These are phyloP conservation scores for Drosophila gunungcola DNA, from an alignment of 1,140 invertebrate species.

Conservation along the genomic window DNA sequence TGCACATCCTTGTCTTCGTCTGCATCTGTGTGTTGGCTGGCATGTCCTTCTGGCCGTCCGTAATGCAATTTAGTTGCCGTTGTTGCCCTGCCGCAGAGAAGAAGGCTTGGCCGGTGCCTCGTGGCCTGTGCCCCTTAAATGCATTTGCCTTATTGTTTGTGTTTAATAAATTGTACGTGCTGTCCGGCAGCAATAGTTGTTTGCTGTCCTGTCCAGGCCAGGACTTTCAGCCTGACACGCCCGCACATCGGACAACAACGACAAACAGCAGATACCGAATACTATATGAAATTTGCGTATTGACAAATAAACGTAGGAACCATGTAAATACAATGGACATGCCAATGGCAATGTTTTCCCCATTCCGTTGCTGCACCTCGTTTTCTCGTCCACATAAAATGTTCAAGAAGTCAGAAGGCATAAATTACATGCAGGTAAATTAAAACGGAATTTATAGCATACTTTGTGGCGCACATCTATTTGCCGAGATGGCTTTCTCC, in stretches of 20 bases:
- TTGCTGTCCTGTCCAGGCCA: slow-evolving; percentile 68
- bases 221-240: slow-evolving; percentile 49
- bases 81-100: slow-evolving; percentile 44
- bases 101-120: slow-evolving; percentile 40
- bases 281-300: slow-evolving; percentile 82
- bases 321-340: slow-evolving; percentile 81
- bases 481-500: slow-evolving; percentile 44
- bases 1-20: slow-evolving; percentile 69
- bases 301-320: slow-evolving; percentile 80
- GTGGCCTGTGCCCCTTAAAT: slow-evolving; percentile 67
- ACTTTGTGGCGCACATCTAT: slow-evolving; percentile 79
- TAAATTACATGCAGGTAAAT: slow-evolving; percentile 84
- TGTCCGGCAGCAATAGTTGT: slow-evolving; percentile 77
- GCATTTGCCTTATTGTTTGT: slow-evolving; percentile 83
- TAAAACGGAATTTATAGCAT: slow-evolving; percentile 82
- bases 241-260: slow-evolving; percentile 6
- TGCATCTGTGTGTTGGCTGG: slow-evolving; percentile 11
- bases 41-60: slow-evolving; percentile 34
- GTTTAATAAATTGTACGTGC: slow-evolving; percentile 81
- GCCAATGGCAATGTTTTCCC: slow-evolving; percentile 69
- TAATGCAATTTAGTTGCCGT: slow-evolving; percentile 83
- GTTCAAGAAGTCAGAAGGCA: slow-evolving; percentile 79
- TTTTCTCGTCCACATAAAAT: slow-evolving; percentile 49
- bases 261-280: slow-evolving; percentile 61
- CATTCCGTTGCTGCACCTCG: slow-evolving; percentile 6